phyloP scores from a whole-genome alignment of 2,888 invertebrate species.

The Stenolophus ochropezus region DNA sequence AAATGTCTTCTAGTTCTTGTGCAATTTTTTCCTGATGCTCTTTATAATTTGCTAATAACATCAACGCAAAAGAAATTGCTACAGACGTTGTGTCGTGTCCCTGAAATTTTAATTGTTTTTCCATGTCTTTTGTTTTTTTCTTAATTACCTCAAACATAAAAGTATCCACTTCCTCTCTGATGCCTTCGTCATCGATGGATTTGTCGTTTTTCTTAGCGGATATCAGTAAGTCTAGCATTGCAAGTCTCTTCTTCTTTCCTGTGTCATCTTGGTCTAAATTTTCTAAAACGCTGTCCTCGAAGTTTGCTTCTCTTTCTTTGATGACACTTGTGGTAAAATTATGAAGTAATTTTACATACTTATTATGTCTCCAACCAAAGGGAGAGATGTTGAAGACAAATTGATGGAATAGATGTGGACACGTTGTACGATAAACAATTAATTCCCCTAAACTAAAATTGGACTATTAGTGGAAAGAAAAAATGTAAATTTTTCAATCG shows the following conservation, averaged over 20 bases:
- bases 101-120: conserved; percentile 66
- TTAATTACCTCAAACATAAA: conserved; percentile 77
- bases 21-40: conserved; percentile 69
- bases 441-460: neutral
- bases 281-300: conserved; percentile 15
- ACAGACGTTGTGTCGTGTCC: conserved; percentile 79
- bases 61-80: conserved; percentile 71
- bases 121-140: neutral
- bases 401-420: conserved; percentile 70
- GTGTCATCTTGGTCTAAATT: conserved; percentile 53
- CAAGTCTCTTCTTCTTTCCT: conserved; percentile 73
- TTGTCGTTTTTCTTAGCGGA: conserved; percentile 73
- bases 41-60: conserved; percentile 74
- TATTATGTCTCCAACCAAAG: conserved; percentile 73
- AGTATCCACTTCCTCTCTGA: conserved; percentile 79
- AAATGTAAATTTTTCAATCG: too few relatives aligned
- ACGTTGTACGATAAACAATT: neutral
- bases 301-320: conserved; percentile 54
- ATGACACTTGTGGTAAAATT: conserved; percentile 58
- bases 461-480: neutral
- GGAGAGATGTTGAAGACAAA: conserved; percentile 75
- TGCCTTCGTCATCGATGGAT: conserved; percentile 74
- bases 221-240: conserved; percentile 77
- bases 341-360: conserved; percentile 68
- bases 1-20: conserved; percentile 42